Evolutionary conservation across 2,797 vertebrate species (phyloP), one percentile per base, ranked within the genome.

Genomic region (Telmatherina bonti): DNA sequence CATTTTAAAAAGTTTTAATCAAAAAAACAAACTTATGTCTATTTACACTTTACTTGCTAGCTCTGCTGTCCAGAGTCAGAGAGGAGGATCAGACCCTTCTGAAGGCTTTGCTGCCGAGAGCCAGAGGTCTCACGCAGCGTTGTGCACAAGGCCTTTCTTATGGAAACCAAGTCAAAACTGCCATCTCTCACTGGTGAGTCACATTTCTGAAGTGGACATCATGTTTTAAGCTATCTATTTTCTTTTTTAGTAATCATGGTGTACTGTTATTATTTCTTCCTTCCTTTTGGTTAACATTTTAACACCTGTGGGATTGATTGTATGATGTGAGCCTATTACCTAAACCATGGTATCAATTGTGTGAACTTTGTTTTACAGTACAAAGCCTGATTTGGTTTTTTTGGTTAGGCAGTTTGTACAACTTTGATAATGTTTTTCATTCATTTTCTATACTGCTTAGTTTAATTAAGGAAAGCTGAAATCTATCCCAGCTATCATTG

Each of bases 151-250:
- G 91, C 29, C 84, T 95, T 43, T 81, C 89, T 38, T 92, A 89
- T 24, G 85, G 88, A 20, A 81, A 74, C 0, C 90, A 93, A 63
- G 91, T 94, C 60, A 93, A 95, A 81, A 88, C 78, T 0, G 72
- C 92, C 22, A 89, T 96, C 47, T 82, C 79, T n/a, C 84, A 94
- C 85, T 96, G 95, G 95, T 96, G 81, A 92, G 91, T 56, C 1
- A 16, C 26, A 69, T 49, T 76, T 82, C 4, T 35, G n/a, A 58
- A 72, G 45, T 10, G 22, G 4, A 65, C 27, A 27, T 26, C 16
- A 0, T 20, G 7, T 41, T 38, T 22, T 49, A 52, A 68, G 24
- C 27, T 29, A 1, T 51, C 22, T 12, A 24, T 51, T 51, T n/a
- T 47, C 9, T n/a, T 4, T 20, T 22, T 12, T 49, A 11, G 0